Evolutionary conservation across 1,140 invertebrate genomes (phyloP), one percentile per base, ranked within the genome.

Genomic region (Vanessa tameamea): DNA sequence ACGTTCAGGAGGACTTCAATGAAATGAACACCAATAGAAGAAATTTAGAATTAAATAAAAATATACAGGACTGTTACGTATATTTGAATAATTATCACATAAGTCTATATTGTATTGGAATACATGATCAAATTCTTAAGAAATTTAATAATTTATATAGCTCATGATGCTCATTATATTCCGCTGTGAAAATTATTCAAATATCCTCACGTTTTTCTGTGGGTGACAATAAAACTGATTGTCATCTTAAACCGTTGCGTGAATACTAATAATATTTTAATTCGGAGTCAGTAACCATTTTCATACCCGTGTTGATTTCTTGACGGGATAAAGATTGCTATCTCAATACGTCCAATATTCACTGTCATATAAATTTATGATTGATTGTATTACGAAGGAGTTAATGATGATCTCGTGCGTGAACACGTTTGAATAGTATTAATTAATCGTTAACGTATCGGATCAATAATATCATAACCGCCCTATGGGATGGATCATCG

Each of bases 401-500:
- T 37, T 37, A 9, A 20, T 37, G 14, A 59, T 4, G 14, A 51
- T 37, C 57, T 14, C 57, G 14, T 31, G 57, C n/a, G n/a, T 16
- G 43, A 47, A 64, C n/a, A 20, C 15, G 26, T 11, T 47, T 16
- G 31, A 37, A 47, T 23, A 11, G 53, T 15, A 53, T 20, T 69
- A 37, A 61, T 61, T 61, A 61, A 69, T 69, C 66, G 37, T 57
- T 23, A 67, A 70, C 69, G 73, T 70, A 84, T 78, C 73, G 76
- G 72, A 84, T 78, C 73, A 76, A 76, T 76, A 72, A 74, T 75
- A 78, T 76, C 78, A 74, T 77, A 57, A 72, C 57, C 69, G 53
- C 63, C 73, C 77, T 80, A 81, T 75, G 72, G 78, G 69, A 73
- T 69, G 76, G 77, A 81, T 80, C 67, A 79, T 69, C 71, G 76